phyloP scores from a whole-genome alignment of 2,888 invertebrate genomes.

The Orchesella flavescens region DNA sequence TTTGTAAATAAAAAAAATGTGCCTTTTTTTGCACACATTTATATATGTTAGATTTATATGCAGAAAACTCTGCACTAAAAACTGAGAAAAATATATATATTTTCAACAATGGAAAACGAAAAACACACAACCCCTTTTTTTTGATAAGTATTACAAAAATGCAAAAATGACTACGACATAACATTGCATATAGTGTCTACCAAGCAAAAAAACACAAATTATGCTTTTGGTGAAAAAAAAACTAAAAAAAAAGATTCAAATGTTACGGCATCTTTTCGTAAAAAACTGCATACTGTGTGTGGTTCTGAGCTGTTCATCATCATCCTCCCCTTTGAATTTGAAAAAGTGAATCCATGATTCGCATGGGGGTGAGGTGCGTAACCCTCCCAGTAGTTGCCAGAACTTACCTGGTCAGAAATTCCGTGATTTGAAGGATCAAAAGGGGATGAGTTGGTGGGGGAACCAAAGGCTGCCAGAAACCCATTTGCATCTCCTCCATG shows the following conservation, averaged over 20 bases:
- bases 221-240: neutral
- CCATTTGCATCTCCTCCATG: constrained; percentile 47
- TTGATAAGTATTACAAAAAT: neutral
- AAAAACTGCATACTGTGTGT: constrained; percentile 57
- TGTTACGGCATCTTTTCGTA: constrained; percentile 26
- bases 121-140: neutral
- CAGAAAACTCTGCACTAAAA: too few relatives aligned
- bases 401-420: constrained; percentile 61
- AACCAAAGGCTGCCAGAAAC: constrained; percentile 52
- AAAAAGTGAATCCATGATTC: constrained; percentile 47
- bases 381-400: constrained; percentile 51
- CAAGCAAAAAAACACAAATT: constrained; percentile 21
- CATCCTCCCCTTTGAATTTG: constrained; percentile 53
- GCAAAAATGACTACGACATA: constrained; percentile 5
- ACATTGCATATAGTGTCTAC: constrained; percentile 13
- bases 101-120: neutral
- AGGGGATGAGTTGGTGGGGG: constrained; percentile 48
- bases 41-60: too few relatives aligned
- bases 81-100: too few relatives aligned
- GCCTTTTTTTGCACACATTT: neutral
- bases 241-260: constrained; percentile 13
- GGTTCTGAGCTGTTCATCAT: constrained; percentile 37
- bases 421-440: constrained; percentile 55
- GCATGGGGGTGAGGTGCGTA: constrained; percentile 56
- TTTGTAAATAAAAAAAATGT: neutral